Percentiles rank a stretch among this genome's conserved stretches.
Conservation (phyloP, 2,797 vertebrate species). For the Pseudochaenichthys georgianus region DNA sequence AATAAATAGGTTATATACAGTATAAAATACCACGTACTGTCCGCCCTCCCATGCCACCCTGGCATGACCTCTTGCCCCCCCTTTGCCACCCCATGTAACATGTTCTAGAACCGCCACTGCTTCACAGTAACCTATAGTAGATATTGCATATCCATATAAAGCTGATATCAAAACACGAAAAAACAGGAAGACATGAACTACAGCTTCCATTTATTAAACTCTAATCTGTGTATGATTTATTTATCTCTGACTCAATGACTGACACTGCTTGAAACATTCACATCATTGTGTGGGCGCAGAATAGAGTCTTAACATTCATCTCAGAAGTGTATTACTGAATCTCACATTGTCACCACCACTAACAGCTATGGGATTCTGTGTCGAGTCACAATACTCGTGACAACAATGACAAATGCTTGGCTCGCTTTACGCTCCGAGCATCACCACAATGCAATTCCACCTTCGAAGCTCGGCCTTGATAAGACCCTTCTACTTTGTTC, state of each 20-base stretch:
- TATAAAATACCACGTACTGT: no score
- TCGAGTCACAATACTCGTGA: conserved; percentile 55
- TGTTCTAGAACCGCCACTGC: no score
- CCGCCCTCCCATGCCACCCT: no score
- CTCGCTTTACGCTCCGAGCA: conserved; percentile 49
- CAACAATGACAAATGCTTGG: conserved; percentile 69
- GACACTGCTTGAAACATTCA: conserved; percentile 40
- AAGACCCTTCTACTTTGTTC: conserved; percentile 30
- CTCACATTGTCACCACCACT: conserved; percentile 58
- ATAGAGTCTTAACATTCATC: conserved; percentile 50
- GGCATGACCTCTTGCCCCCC: no score
- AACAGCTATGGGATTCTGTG: conserved; percentile 59
- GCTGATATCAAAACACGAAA: conserved; percentile 13
- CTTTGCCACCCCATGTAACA: no score
- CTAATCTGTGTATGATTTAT: conserved; percentile 36
- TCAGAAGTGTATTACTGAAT: conserved; percentile 56
- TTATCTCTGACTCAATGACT: conserved; percentile 30
- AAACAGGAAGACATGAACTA: conserved; percentile 1
- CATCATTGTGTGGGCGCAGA: conserved; percentile 50
- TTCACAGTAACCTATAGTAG: neutral
- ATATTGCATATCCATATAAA: conserved; percentile 16
- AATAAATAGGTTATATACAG: no score
- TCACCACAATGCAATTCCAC: conserved; percentile 56
- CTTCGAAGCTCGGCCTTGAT: conserved; percentile 56
- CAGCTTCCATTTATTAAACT: conserved; percentile 40